Evolutionary conservation across 2,888 invertebrate genomes (phyloP).

Genomic region (Pemphredon lugubris): DNA sequence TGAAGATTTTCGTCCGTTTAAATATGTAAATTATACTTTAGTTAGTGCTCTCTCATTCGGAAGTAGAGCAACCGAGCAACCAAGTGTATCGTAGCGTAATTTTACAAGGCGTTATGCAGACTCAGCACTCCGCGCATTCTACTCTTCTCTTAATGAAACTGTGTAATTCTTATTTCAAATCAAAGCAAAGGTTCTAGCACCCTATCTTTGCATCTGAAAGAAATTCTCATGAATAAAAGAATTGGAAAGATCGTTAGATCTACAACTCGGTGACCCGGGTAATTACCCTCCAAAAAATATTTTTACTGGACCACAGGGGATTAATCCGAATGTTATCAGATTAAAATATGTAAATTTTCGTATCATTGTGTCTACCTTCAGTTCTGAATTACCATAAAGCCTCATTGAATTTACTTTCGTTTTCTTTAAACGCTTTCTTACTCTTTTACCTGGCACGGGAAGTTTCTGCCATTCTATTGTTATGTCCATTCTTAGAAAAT

Average conservation of each 20-base stretch:
- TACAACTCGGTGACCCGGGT: no score
- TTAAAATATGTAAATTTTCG: conserved; percentile 26
- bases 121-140: conserved; percentile 3
- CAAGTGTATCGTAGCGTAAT: conserved; percentile 66
- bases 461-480: conserved; percentile 16
- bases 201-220: not conserved
- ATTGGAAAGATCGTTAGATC: no score
- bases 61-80: conserved; percentile 64
- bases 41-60: conserved; percentile 22
- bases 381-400: conserved; percentile 14
- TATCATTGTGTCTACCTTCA: conserved; percentile 30
- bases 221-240: no score
- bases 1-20: conserved; percentile 16
- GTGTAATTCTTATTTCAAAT: conserved; percentile 17
- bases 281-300: no score
- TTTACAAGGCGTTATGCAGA: conserved; percentile 23
- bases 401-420: conserved; percentile 36
- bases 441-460: conserved; percentile 1
- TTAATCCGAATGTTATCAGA: conserved; percentile 1
- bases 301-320: not conserved
- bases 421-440: conserved; percentile 47
- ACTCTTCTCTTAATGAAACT: conserved; percentile 23
- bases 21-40: conserved; percentile 53
- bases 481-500: conserved; percentile 27
- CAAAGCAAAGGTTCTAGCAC: conserved; percentile 15